Percentiles rank a stretch among this genome's conserved stretches.
Evolutionary conservation across 2,888 invertebrate species (phyloP).

Genomic region (Troides oblongomaculatus): DNA sequence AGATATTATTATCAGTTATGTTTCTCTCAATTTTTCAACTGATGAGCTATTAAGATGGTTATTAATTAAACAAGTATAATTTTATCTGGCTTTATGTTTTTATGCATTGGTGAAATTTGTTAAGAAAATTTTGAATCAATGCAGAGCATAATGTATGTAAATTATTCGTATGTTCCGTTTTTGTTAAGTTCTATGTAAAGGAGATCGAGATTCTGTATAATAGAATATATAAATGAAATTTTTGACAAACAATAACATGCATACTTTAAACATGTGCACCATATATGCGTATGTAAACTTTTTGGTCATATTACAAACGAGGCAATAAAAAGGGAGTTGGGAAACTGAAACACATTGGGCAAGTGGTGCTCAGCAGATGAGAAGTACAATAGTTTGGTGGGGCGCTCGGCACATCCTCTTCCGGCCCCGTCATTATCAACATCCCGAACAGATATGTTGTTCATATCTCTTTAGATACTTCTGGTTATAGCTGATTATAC

Average conservation of each 20-base stretch:
- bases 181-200: too few species aligned
- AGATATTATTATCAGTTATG: too few species aligned
- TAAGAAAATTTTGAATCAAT: too few species aligned
- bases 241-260: neutral
- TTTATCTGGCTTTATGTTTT: too few species aligned
- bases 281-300: neutral
- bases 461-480: neutral
- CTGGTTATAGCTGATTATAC: neutral
- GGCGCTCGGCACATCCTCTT: constrained; percentile 51
- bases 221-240: neutral
- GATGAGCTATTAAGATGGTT: too few species aligned
- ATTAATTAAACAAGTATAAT: too few species aligned
- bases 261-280: neutral
- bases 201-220: too few species aligned
- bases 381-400: constrained; percentile 41
- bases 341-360: constrained; percentile 5
- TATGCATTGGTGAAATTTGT: too few species aligned
- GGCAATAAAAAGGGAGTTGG: neutral
- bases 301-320: neutral
- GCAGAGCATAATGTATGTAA: too few species aligned
- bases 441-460: constrained; percentile 2
- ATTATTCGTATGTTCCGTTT: too few species aligned
- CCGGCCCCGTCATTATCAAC: constrained; percentile 40
- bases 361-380: constrained; percentile 32
- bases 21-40: too few species aligned